Conservation (phyloP, 2,797 vertebrate genomes). For the Xenops minutus region DNA sequence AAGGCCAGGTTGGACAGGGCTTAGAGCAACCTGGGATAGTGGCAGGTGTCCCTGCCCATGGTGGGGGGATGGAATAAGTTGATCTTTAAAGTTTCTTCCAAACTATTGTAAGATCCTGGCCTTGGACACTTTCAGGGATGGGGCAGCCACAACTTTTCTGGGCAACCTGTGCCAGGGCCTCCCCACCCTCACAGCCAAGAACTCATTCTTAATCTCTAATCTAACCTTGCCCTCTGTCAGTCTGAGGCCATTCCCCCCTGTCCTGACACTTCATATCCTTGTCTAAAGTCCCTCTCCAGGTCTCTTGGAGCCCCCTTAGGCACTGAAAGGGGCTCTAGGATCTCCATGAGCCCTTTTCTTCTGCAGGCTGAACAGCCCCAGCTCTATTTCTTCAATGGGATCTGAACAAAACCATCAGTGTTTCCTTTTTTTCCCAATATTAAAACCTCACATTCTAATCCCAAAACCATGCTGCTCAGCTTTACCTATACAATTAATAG, state of each 20-base stretch:
- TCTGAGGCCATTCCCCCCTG: background rate
- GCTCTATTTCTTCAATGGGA: background rate
- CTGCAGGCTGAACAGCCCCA: background rate
- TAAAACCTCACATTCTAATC: background rate
- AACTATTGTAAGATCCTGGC: accelerated
- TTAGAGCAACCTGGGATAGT: background rate
- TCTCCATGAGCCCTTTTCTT: background rate
- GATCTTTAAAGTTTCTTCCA: background rate
- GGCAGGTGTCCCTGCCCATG: accelerated
- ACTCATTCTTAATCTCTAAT: background rate
- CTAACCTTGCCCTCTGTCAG: accelerated
- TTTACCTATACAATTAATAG: background rate
- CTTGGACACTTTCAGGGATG: background rate
- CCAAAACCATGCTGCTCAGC: background rate
- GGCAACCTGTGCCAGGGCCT: background rate
- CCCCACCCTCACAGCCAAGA: background rate
- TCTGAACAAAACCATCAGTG: background rate
- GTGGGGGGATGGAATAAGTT: background rate
- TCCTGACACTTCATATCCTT: background rate
- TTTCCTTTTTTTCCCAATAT: background rate
- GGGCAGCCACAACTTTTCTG: background rate
- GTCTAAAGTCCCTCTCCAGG: background rate
- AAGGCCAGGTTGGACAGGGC: accelerated
- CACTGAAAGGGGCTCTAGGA: background rate
- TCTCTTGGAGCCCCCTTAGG: background rate